Evolutionary conservation across 2,888 invertebrate genomes (phyloP).

Genomic region (Asteroscopus sphinx): DNA sequence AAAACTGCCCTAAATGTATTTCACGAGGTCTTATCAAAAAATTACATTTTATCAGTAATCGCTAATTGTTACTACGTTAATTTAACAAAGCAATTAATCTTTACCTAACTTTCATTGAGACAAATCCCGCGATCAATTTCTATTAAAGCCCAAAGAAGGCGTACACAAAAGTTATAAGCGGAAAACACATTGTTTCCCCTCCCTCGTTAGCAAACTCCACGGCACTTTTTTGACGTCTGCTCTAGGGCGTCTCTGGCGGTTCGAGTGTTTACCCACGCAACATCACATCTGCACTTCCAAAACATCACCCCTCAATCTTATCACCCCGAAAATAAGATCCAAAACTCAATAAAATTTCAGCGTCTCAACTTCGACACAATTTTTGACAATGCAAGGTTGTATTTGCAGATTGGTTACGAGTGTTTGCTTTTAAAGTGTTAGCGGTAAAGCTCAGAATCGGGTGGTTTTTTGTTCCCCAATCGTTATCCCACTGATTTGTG

Average conservation of each 20-base stretch:
- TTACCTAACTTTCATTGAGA: conserved; percentile 53
- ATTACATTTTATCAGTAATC: conserved; percentile 5
- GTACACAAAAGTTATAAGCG: conserved; percentile 70
- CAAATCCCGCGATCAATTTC: conserved; percentile 68
- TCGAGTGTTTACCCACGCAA: conserved; percentile 75
- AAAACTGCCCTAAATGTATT: not conserved
- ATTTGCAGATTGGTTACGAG: conserved; percentile 62
- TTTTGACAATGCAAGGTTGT: conserved; percentile 66
- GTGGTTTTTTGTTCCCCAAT: conserved; percentile 40
- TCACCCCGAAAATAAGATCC: conserved; percentile 61
- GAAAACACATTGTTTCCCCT: conserved; percentile 78
- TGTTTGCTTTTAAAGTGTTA: conserved; percentile 61
- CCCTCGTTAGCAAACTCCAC: conserved; percentile 84
- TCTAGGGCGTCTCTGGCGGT: conserved; percentile 79
- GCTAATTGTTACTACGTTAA: conserved; percentile 47
- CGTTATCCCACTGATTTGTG: conserved; percentile 58
- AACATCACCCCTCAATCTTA: conserved; percentile 56
- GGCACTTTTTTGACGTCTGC: conserved; percentile 86
- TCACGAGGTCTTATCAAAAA: not conserved
- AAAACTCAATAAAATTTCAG: conserved; percentile 58
- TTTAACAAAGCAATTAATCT: conserved; percentile 58
- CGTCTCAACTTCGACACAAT: conserved; percentile 54
- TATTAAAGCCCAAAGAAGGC: conserved; percentile 66
- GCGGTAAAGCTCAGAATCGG: conserved; percentile 68
- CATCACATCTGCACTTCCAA: conserved; percentile 60